These are phyloP conservation scores for Hyles lineata DNA, from an alignment of 2,888 invertebrate genomes.

Conservation along the genomic window DNA sequence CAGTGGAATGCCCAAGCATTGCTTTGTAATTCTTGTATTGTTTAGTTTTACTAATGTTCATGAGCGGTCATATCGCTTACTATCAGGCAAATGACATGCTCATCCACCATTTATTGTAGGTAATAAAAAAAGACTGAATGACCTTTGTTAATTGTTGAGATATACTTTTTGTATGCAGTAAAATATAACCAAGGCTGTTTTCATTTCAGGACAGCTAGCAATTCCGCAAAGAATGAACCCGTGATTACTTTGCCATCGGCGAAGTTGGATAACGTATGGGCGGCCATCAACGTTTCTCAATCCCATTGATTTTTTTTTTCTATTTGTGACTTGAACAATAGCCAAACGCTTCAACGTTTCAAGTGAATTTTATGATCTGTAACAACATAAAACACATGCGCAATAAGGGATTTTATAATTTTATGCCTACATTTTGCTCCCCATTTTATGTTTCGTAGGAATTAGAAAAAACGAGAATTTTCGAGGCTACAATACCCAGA, in stretches of 20 bases:
- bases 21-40: too few relatives aligned
- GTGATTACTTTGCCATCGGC: conserved; percentile 64
- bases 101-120: too few relatives aligned
- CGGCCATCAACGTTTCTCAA: conserved; percentile 71
- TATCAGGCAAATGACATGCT: too few relatives aligned
- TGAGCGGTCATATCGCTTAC: too few relatives aligned
- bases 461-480: too few relatives aligned
- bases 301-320: conserved; percentile 60
- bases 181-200: neutral
- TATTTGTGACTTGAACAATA: neutral
- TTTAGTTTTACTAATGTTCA: too few relatives aligned
- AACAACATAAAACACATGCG: neutral
- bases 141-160: neutral
- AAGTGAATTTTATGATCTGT: conserved; percentile 1
- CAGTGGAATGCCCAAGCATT: too few relatives aligned
- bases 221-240: conserved; percentile 70
- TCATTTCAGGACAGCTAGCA: conserved; percentile 69
- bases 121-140: neutral
- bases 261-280: conserved; percentile 75
- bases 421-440: neutral
- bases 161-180: neutral
- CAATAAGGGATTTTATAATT: neutral
- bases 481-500: too few relatives aligned
- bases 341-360: neutral
- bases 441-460: too few relatives aligned